Conservation (phyloP, 2,888 invertebrate species). For the Pasiphila rectangulata region DNA sequence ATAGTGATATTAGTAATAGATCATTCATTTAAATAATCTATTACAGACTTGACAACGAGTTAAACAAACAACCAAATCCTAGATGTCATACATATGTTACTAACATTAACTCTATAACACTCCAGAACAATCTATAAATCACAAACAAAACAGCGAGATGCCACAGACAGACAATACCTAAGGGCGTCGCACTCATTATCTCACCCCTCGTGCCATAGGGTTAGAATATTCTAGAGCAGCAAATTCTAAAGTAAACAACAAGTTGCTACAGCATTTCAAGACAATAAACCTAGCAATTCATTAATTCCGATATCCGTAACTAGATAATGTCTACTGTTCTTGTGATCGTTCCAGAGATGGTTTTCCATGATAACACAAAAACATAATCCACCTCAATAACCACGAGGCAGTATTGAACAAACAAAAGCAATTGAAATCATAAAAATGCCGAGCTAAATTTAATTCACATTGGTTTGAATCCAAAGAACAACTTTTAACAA, state of each 20-base stretch:
- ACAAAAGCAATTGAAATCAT: too few species aligned
- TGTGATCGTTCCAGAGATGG: background rate
- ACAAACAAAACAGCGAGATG: slow-evolving; percentile 4
- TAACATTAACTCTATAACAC: background rate
- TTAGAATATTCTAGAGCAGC: slow-evolving; percentile 1
- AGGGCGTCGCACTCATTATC: slow-evolving; percentile 11
- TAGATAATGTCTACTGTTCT: background rate
- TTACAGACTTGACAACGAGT: too few species aligned
- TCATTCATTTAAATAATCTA: too few species aligned
- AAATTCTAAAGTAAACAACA: slow-evolving; percentile 5
- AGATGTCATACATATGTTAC: too few species aligned
- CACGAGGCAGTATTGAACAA: background rate
- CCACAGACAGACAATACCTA: slow-evolving; percentile 9
- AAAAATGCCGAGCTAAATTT: too few species aligned
- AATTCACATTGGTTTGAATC: too few species aligned
- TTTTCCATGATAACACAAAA: background rate
- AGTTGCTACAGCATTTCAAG: background rate
- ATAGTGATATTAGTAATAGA: too few species aligned
- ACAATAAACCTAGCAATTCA: background rate
- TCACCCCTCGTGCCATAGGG: slow-evolving; percentile 4
- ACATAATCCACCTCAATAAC: too few species aligned
- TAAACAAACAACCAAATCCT: too few species aligned
- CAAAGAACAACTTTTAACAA: too few species aligned
- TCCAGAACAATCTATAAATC: background rate
- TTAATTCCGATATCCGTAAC: background rate